Conservation (phyloP, 2,113 vertebrate species). For the Anas platyrhynchos region DNA sequence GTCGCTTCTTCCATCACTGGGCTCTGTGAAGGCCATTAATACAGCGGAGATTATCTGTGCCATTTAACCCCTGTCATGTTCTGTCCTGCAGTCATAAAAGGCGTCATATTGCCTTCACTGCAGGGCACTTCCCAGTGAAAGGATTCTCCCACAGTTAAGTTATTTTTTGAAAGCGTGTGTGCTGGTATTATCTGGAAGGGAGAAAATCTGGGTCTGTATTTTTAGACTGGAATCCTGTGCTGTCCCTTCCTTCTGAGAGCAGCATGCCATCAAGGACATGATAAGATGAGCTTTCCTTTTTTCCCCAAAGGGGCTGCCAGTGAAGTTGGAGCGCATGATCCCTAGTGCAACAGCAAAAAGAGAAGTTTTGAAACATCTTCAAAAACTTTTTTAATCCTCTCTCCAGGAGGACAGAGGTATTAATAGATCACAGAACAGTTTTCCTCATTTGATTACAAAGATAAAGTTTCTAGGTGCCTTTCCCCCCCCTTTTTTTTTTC, state of each 20-base stretch:
- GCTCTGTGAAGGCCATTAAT: neutral
- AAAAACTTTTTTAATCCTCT: neutral
- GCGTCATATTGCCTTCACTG: neutral
- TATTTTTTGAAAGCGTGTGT: neutral
- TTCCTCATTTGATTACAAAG: neutral
- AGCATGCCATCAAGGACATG: neutral
- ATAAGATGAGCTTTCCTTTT: neutral
- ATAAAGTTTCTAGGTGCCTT: neutral
- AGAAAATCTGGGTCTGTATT: conserved; percentile 19
- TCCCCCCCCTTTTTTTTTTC: neutral
- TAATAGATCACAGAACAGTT: neutral
- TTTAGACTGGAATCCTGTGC: conserved; percentile 21
- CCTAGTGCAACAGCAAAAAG: neutral
- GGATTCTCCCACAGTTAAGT: neutral
- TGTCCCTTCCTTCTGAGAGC: neutral
- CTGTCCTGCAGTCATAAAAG: neutral
- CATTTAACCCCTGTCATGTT: neutral
- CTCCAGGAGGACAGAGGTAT: neutral
- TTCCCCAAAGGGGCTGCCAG: neutral
- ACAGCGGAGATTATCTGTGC: neutral
- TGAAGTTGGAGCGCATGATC: neutral
- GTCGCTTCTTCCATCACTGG: neutral
- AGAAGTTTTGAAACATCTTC: neutral
- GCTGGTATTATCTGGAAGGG: neutral
- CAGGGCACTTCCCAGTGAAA: neutral